Evolutionary conservation across 1,140 invertebrate species (phyloP).

Genomic region (Hestina assimilis): DNA sequence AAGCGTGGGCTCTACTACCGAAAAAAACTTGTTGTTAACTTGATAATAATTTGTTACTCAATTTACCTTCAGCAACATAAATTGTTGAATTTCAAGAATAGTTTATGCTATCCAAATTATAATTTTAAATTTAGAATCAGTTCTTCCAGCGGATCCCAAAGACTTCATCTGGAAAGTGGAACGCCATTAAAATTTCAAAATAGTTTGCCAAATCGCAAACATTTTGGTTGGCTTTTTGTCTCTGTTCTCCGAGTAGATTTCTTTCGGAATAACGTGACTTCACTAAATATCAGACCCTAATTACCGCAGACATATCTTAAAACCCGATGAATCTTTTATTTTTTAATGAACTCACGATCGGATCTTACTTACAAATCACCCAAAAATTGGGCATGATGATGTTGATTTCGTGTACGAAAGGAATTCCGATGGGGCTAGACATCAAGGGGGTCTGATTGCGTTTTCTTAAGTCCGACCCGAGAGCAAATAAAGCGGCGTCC

Average conservation of each 20-base stretch:
- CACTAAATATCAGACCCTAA: not conserved
- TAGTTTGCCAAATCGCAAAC: constrained; percentile 6
- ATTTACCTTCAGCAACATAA: not conserved
- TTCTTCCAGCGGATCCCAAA: constrained; percentile 7
- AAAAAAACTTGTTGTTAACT: too few species aligned
- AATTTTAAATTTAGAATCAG: not conserved
- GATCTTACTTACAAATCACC: constrained; percentile 53
- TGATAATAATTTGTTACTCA: not conserved
- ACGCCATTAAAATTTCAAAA: constrained; percentile 23
- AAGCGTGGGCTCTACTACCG: too few species aligned
- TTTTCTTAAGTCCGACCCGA: constrained; percentile 42
- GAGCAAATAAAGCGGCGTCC: constrained; percentile 68
- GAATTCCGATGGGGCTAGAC: constrained; percentile 53
- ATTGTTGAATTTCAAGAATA: not conserved
- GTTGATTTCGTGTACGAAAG: constrained; percentile 43
- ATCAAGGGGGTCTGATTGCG: constrained; percentile 61
- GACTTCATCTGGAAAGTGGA: constrained; percentile 40
- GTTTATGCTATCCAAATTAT: not conserved
- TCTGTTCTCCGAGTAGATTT: not conserved
- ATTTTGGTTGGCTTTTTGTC: not conserved
- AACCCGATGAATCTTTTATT: not conserved
- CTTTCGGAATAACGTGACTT: not conserved
- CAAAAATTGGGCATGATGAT: constrained; percentile 53
- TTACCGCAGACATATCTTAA: constrained; percentile 2
- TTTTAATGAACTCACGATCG: constrained; percentile 1